Base-by-base conservation (phyloP, 2,888 invertebrate species). In the Euproctis similis region DNA sequence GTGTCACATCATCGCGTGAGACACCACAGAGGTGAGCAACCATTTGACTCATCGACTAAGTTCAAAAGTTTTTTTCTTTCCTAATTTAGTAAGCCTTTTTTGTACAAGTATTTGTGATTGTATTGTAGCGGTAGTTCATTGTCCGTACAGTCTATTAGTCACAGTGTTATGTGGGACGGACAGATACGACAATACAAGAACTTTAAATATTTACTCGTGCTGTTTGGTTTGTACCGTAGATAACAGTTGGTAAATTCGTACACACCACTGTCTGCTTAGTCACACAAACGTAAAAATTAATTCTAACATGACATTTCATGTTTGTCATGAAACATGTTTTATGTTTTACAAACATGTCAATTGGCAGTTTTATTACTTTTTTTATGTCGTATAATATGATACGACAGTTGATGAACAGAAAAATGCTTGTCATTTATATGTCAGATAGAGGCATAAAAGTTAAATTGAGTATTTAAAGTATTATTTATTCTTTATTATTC, bases 21-120 rank as follows among this genome's bases (percentile, higher is more conserved):
- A 39, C 89, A 89, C 63, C 89, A 89, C 46, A 84, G 88, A 88
- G 89, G 89, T 82, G 56, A 72, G 76, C 65, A 57, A 60, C 35
- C 24, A 27, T 28, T 14, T 11, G 23, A 12, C 10, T 6, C 9
- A 10, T 9, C 9, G 7, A 21, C 6, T 10, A 9, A 10, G 1
- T 9, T 21, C 4, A 21, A 9, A 21, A 21, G 5, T 21, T 21
- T 21, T 21, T 21, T 1, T 2, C 10, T 18, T 6, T 36, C 4
- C 4, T 26, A 30, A 30, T 25, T 8, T 13, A n/a, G n/a, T n/a
- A n/a, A n/a, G n/a, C n/a, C n/a, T 43, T 50, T 34, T 39, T 35
- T 39, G 46, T 35, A 4, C 35, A 39, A 35, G 37, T 44, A 28
- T 31, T 40, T 36, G 31, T 3, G 16, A n/a, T 19, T 14, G 14